A percentile compares a stretch with the other conserved stretches of the same genome.
These are phyloP conservation scores for Leuciscus waleckii DNA, from an alignment of 2,797 vertebrate species.

Conservation along the genomic window DNA sequence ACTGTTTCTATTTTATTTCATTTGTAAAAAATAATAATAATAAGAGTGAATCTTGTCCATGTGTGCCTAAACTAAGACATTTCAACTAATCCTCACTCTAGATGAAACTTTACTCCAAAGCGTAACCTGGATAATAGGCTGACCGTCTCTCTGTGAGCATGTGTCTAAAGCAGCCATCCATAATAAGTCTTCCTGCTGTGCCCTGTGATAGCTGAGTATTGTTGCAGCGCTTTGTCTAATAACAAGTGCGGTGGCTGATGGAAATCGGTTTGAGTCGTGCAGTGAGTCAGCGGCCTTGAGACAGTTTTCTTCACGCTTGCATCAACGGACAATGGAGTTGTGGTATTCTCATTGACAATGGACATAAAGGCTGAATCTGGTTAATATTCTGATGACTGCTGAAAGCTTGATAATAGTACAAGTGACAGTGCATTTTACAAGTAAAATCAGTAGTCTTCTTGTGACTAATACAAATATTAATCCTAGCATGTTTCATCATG, in stretches of 20 bases:
- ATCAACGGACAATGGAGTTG: slow-evolving; percentile 44
- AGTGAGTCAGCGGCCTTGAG: slow-evolving; percentile 58
- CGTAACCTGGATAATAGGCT: slow-evolving; percentile 20
- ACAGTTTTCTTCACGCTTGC: slow-evolving; percentile 46
- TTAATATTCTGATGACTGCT: slow-evolving; percentile 49
- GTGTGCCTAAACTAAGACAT: slow-evolving; percentile 35
- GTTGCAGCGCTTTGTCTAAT: slow-evolving; percentile 47
- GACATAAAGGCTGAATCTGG: slow-evolving; percentile 30
- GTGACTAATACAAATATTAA: slow-evolving; percentile 5
- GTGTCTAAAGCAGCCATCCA: slow-evolving; percentile 40
- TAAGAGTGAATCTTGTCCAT: background rate
- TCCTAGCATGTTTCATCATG: slow-evolving; percentile 13
- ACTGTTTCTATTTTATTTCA: background rate
- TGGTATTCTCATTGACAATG: slow-evolving; percentile 44
- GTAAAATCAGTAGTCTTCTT: background rate
- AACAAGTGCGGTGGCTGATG: slow-evolving; percentile 42
- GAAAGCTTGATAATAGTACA: slow-evolving; percentile 4
- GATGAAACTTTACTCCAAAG: slow-evolving; percentile 30
- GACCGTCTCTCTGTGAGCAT: slow-evolving; percentile 30
- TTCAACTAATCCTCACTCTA: slow-evolving; percentile 26
- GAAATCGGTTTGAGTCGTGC: slow-evolving; percentile 57
- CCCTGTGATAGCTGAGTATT: slow-evolving; percentile 40
- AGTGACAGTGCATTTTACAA: slow-evolving; percentile 26
- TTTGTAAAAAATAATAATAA: background rate
- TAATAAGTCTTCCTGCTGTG: slow-evolving; percentile 40